phyloP scores from a whole-genome alignment of 1,140 invertebrate genomes.

The Sinella curviseta region DNA sequence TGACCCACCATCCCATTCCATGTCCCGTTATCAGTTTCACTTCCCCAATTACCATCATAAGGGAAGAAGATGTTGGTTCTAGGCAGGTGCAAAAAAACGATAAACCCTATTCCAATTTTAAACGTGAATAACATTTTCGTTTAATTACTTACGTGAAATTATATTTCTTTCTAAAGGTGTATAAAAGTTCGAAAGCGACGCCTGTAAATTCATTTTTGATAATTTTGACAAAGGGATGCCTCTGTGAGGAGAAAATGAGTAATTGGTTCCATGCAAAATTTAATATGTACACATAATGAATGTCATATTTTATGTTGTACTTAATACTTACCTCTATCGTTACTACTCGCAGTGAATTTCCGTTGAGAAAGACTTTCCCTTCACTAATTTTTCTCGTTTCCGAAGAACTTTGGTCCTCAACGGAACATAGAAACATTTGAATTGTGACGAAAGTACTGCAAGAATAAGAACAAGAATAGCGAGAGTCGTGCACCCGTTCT shows the following conservation, averaged over 20 bases:
- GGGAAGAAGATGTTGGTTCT: constrained; percentile 52
- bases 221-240: constrained; percentile 31
- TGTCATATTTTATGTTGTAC: too few species aligned
- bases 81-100: constrained; percentile 18
- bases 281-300: too few species aligned
- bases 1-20: constrained; percentile 57
- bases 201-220: constrained; percentile 16
- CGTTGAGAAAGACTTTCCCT: background rate
- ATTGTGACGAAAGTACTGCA: background rate
- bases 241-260: constrained; percentile 7
- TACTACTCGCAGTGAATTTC: background rate
- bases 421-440: background rate
- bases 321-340: constrained; percentile 1
- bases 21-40: constrained; percentile 50
- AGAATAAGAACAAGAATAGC: too few species aligned
- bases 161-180: constrained; percentile 50
- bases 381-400: background rate
- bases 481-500: too few species aligned
- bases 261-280: too few species aligned
- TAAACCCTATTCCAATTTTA: too few species aligned
- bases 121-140: background rate
- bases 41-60: constrained; percentile 54
- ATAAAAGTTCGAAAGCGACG: constrained; percentile 50
- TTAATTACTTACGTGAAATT: constrained; percentile 52
- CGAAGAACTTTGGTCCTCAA: background rate